Evolutionary conservation across 2,888 invertebrate species (phyloP).

Genomic region (Xestia c-nigrum): DNA sequence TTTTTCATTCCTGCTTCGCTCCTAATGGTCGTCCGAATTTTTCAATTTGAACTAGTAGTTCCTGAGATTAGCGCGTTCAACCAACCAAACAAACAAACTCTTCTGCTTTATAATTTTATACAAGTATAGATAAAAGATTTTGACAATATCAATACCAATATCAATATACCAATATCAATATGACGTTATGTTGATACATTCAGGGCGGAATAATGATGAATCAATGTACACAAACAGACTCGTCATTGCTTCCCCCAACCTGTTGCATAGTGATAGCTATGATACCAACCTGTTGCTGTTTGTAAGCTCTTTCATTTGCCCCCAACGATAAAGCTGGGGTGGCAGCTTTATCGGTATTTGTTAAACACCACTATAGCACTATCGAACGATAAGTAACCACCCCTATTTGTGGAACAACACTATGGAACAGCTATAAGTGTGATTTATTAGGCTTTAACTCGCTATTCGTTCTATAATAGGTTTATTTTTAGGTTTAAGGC

Average conservation of each 20-base stretch:
- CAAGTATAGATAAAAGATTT: too few species aligned
- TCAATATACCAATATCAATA: too few species aligned
- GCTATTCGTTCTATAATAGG: background rate
- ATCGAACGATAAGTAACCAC: background rate
- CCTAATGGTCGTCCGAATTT: too few species aligned
- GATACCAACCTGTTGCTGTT: constrained; percentile 25
- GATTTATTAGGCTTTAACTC: background rate
- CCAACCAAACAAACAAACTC: too few species aligned
- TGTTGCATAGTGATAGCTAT: constrained; percentile 12
- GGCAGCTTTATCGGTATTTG: background rate
- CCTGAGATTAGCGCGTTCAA: too few species aligned
- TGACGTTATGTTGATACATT: background rate
- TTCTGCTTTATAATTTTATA: too few species aligned
- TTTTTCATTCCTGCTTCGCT: too few species aligned
- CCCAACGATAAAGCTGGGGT: background rate
- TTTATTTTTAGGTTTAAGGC: background rate
- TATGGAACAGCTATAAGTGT: background rate
- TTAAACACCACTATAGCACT: background rate
- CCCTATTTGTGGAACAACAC: background rate
- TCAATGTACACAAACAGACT: too few species aligned
- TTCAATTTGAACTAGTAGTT: too few species aligned
- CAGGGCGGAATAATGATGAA: background rate
- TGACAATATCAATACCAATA: too few species aligned
- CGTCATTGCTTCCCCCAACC: background rate
- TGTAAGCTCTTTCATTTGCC: constrained; percentile 2